phyloP scores from a whole-genome alignment of 2,797 vertebrate genomes.

The Sebastes paucispinis region DNA sequence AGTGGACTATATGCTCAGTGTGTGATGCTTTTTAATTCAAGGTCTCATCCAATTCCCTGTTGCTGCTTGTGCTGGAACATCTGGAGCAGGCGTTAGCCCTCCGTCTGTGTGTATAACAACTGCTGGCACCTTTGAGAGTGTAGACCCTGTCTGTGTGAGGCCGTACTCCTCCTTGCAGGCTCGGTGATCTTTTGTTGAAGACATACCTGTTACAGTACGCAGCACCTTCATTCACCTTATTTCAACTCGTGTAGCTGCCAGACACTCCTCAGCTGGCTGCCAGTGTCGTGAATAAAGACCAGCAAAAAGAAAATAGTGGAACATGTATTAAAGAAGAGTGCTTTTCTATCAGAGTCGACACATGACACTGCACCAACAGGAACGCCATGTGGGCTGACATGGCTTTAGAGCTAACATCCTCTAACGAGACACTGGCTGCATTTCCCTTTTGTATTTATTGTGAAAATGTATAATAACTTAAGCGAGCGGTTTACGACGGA shows the following conservation, averaged over 20 bases:
- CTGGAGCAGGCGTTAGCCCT: constrained; percentile 74
- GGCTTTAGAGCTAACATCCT: constrained; percentile 59
- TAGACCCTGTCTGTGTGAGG: constrained; percentile 40
- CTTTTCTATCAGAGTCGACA: constrained; percentile 22
- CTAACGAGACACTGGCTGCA: constrained; percentile 58
- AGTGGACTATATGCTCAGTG: constrained; percentile 67
- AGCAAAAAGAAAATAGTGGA: neutral
- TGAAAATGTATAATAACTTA: constrained; percentile 79
- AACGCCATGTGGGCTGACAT: constrained; percentile 35
- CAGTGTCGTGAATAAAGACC: neutral
- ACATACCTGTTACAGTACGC: constrained; percentile 17
- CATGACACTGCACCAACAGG: constrained; percentile 31
- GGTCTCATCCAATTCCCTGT: constrained; percentile 77
- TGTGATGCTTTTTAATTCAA: constrained; percentile 81
- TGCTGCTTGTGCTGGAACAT: constrained; percentile 71
- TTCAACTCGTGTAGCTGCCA: constrained; percentile 38
- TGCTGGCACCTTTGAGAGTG: constrained; percentile 59
- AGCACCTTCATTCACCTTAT: constrained; percentile 42
- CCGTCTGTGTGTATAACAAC: constrained; percentile 62
- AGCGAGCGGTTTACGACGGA: constrained; percentile 76
- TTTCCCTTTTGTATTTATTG: constrained; percentile 78
- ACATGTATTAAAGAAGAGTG: neutral
- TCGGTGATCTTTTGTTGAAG: constrained; percentile 15
- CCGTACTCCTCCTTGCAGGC: neutral
- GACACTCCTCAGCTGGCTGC: neutral